Evolutionary conservation across 92 coral and sea anemone species (phyloP), one percentile per base, ranked within the genome.

Genomic region (Muricea muricata): DNA sequence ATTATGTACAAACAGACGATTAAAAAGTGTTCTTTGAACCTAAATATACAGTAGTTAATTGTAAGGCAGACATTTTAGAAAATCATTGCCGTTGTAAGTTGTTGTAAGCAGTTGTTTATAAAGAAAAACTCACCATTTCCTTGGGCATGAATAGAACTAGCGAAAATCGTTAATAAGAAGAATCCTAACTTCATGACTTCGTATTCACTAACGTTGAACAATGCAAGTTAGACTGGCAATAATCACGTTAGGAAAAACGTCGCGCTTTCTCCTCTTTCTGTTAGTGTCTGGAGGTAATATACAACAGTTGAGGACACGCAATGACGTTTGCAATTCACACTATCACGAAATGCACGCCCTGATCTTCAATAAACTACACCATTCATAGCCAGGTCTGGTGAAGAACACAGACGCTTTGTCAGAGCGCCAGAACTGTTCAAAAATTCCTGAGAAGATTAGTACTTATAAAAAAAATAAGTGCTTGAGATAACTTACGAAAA

Each of bases 401-500:
- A 60, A 60, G 68, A 60, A 60, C 68, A 60, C 68, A 60, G 68
- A 28, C 21, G 68, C 68, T 24, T 60, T 60, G 68, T 60, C 68
- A 60, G 3, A 11, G 33, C 32, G 68, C 26, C 68, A 28, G 33
- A 60, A 60, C 13, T 60, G 21, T 29, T 60, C 21, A 31, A 10
- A 60, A 25, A 60, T 60, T 60, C 68, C 68, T 60, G 14, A 14
- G 68, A 60, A 18, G 17, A 60, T 60, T 60, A 60, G 26, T 60
- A 60, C 68, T 60, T 23, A n/a, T n/a, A n/a, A 31, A 60, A 60
- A 42, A 60, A 4, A 23, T 1, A 60, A 60, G 68, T 21, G 21
- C 68, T 60, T 60, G 28, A 60, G 34, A 60, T 60, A 60, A 60
- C 32, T 60, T 60, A 23, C 26, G 12, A 0, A 24, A 3, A 60